These are phyloP conservation scores for Cercopithecus neglectus DNA, from an alignment of 2,797 vertebrate genomes.

Conservation along the genomic window DNA sequence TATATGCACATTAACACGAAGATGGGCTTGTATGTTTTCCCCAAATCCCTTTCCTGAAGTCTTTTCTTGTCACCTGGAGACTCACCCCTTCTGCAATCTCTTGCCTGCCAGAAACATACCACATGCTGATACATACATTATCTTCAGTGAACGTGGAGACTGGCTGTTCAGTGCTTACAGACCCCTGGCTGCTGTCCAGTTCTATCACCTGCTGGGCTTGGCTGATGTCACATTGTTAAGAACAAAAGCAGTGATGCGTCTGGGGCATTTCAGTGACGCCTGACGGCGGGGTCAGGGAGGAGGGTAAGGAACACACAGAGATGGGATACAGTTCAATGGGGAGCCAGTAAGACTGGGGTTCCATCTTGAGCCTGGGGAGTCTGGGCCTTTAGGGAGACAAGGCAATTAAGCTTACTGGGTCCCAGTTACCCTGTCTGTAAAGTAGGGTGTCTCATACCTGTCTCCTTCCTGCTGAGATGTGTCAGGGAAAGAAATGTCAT, in stretches of 20 bases:
- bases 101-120: background rate
- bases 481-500: background rate
- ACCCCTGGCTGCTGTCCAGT: background rate
- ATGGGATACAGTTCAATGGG: background rate
- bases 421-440: background rate
- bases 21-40: background rate
- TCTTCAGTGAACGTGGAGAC: background rate
- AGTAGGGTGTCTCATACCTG: background rate
- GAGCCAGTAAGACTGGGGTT: background rate
- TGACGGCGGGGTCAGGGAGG: background rate
- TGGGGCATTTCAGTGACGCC: background rate
- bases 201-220: background rate
- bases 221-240: background rate
- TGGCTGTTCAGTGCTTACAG: background rate
- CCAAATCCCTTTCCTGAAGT: background rate
- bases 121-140: background rate
- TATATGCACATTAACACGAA: background rate
- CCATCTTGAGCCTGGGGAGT: background rate
- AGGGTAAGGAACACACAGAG: background rate
- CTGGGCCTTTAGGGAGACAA: background rate
- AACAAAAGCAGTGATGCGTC: slow-evolving; percentile 5
- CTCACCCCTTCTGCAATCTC: background rate
- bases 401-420: background rate
- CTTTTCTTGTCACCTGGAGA: background rate
- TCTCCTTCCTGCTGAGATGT: background rate